Evolutionary conservation across 2,113 vertebrate genomes (phyloP).

Genomic region (Gymnarchus niloticus): DNA sequence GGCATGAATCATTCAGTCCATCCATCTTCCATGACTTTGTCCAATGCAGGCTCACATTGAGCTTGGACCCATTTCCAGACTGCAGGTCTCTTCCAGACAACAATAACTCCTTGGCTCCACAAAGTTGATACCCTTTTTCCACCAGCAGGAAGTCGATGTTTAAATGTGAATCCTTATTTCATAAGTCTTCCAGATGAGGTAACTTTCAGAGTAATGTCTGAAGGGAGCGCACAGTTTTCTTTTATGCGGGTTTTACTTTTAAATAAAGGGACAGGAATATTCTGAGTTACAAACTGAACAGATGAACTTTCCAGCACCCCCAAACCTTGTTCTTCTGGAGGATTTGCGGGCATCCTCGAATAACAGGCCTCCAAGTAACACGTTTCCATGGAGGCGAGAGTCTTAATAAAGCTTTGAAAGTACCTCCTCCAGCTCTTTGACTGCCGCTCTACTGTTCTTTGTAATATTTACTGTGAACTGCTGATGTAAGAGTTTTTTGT

Average conservation of each 20-base stretch:
- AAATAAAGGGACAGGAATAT: neutral
- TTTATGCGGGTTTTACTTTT: neutral
- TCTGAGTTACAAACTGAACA: neutral
- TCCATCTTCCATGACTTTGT: neutral
- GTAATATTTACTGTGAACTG: neutral
- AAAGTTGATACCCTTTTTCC: neutral
- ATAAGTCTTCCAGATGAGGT: neutral
- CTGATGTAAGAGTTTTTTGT: neutral
- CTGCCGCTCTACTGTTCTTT: neutral
- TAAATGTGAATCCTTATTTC: neutral
- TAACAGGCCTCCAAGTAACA: neutral
- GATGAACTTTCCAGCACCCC: constrained; percentile 2
- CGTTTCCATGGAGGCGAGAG: neutral
- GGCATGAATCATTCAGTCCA: too few species aligned
- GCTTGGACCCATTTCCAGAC: neutral
- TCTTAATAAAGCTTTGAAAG: constrained; percentile 4
- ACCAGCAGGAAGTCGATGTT: neutral
- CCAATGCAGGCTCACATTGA: neutral
- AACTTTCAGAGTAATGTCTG: neutral
- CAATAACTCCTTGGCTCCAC: neutral
- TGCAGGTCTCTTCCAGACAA: neutral
- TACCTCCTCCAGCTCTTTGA: neutral
- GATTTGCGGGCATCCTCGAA: neutral
- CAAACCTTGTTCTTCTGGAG: neutral
- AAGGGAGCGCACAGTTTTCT: neutral